Evolutionary conservation across 2,888 invertebrate species (phyloP).

Genomic region (Cabera pusaria): DNA sequence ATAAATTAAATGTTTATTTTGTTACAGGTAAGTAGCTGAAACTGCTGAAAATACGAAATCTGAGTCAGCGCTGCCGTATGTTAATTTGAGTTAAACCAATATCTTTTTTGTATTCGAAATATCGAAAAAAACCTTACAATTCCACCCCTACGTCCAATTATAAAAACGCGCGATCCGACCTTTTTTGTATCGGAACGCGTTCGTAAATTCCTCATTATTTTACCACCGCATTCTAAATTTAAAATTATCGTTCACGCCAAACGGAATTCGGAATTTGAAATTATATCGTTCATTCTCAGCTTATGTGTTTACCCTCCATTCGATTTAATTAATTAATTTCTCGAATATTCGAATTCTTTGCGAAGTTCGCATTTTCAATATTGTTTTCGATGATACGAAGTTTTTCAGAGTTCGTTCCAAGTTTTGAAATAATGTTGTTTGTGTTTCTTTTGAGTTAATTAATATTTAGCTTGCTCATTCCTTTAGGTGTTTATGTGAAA

Average conservation of each 20-base stretch:
- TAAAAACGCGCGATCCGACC: conserved; percentile 21
- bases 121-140: conserved; percentile 22
- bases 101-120: conserved; percentile 13
- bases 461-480: conserved; percentile 13
- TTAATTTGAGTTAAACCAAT: conserved; percentile 23
- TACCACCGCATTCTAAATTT: conserved; percentile 25
- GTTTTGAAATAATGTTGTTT: conserved; percentile 28
- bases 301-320: conserved; percentile 36
- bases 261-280: conserved; percentile 27
- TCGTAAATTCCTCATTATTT: conserved; percentile 28
- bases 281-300: conserved; percentile 24
- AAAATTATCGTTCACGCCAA: conserved; percentile 24
- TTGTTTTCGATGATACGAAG: conserved; percentile 31
- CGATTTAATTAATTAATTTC: conserved; percentile 49
- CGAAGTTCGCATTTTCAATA: conserved; percentile 41
- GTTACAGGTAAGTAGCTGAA: conserved; percentile 65
- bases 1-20: conserved; percentile 28
- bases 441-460: conserved; percentile 21
- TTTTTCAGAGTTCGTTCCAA: conserved; percentile 20
- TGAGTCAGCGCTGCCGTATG: conserved; percentile 36
- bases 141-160: conserved; percentile 18
- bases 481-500: no score
- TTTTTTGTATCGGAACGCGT: conserved; percentile 22
- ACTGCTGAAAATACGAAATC: no score
- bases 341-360: conserved; percentile 43